Evolutionary conservation across 1,140 invertebrate genomes (phyloP).

Genomic region (Papilio polytes): DNA sequence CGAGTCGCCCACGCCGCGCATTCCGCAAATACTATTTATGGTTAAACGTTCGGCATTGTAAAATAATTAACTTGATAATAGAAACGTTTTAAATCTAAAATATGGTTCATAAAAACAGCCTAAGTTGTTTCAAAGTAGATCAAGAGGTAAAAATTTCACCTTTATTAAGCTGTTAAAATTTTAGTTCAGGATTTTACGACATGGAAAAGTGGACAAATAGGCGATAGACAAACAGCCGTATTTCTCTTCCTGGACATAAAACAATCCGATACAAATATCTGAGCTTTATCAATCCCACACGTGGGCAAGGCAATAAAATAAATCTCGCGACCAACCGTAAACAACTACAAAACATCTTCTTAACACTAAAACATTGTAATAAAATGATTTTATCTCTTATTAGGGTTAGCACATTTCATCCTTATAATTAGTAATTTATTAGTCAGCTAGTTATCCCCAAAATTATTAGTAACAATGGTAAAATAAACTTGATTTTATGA

Average conservation of each 20-base stretch:
- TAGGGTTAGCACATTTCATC: conserved; percentile 21
- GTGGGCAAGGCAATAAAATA: conserved; percentile 51
- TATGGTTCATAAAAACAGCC: no score
- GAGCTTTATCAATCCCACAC: conserved; percentile 45
- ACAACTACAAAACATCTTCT: conserved; percentile 43
- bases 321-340: conserved; percentile 49
- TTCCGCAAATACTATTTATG: background rate
- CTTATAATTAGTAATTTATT: background rate
- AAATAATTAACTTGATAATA: background rate
- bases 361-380: conserved; percentile 57
- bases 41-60: background rate
- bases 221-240: conserved; percentile 24
- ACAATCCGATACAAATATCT: conserved; percentile 40
- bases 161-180: conserved; percentile 12
- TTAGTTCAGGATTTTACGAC: conserved; percentile 12
- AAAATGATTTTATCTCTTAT: conserved; percentile 44
- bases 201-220: conserved; percentile 30
- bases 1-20: background rate
- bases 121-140: no score
- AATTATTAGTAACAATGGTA: background rate
- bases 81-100: no score
- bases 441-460: background rate
- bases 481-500: background rate
- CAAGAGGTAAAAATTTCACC: background rate
- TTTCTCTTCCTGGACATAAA: conserved; percentile 12